phyloP scores from a whole-genome alignment of 1,140 invertebrate species.

The Harpegnathos saltator region DNA sequence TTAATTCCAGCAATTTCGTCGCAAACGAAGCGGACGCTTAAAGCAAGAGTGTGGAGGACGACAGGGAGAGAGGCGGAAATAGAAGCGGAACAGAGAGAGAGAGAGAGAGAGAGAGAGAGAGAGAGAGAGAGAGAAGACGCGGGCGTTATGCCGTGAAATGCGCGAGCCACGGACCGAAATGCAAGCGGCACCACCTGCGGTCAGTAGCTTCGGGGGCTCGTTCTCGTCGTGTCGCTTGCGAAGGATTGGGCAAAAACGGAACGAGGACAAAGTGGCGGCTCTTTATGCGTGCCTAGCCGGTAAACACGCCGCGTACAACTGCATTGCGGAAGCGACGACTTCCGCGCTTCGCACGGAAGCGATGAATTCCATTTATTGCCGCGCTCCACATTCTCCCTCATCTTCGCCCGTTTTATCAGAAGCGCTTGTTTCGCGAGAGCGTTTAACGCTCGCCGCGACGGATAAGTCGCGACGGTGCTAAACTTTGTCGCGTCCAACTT shows the following conservation, averaged over 20 bases:
- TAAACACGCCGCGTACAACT: slow-evolving; percentile 64
- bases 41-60: slow-evolving; percentile 18
- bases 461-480: background rate
- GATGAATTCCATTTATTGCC: slow-evolving; percentile 64
- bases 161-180: slow-evolving; percentile 52
- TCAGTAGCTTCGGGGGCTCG: slow-evolving; percentile 5
- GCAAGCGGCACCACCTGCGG: slow-evolving; percentile 36
- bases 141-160: slow-evolving; percentile 41
- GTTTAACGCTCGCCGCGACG: slow-evolving; percentile 5
- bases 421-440: slow-evolving; percentile 29
- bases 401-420: slow-evolving; percentile 52
- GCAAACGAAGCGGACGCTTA: slow-evolving; percentile 9
- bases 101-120: too few relatives aligned
- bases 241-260: slow-evolving; percentile 43
- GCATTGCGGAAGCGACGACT: slow-evolving; percentile 64
- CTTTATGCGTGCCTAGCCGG: slow-evolving; percentile 66
- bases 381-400: slow-evolving; percentile 28
- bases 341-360: slow-evolving; percentile 27
- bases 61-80: too few relatives aligned
- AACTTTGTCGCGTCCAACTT: slow-evolving; percentile 4
- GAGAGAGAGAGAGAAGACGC: background rate
- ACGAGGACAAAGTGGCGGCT: slow-evolving; percentile 63
- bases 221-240: slow-evolving; percentile 46
- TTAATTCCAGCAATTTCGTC: slow-evolving; percentile 33
- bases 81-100: too few relatives aligned